Evolutionary conservation across 2,888 invertebrate species (phyloP).

Genomic region (Lasioglossum calceatum): DNA sequence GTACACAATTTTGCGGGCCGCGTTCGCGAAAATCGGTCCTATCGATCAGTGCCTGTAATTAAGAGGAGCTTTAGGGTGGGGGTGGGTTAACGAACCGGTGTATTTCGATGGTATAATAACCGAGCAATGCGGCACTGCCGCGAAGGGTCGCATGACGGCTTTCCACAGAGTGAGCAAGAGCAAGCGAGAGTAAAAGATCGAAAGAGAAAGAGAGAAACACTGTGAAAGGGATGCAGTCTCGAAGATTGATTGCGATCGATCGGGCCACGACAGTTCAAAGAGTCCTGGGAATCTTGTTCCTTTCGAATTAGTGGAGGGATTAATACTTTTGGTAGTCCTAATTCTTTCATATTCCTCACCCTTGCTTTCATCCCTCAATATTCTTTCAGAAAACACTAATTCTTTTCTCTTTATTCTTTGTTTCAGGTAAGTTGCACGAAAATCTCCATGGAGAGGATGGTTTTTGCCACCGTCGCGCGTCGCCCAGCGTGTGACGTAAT

Average conservation of each 20-base stretch:
- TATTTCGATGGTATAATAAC: slow-evolving; percentile 71
- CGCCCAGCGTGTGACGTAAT: neutral
- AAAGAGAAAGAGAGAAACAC: slow-evolving; percentile 65
- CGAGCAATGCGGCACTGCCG: slow-evolving; percentile 58
- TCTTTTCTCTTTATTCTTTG: neutral
- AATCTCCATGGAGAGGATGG: neutral
- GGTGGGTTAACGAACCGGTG: slow-evolving; percentile 64
- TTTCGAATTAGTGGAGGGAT: neutral
- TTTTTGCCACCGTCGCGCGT: neutral
- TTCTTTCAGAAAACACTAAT: neutral
- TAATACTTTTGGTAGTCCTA: neutral
- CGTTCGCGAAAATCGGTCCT: slow-evolving; percentile 65
- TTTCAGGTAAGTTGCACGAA: neutral
- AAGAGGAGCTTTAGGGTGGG: slow-evolving; percentile 46
- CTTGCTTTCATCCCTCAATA: neutral
- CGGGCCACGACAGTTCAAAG: slow-evolving; percentile 16
- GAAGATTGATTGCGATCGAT: slow-evolving; percentile 66
- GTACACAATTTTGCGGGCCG: slow-evolving; percentile 57
- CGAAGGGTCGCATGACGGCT: slow-evolving; percentile 51
- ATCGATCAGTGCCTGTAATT: slow-evolving; percentile 67
- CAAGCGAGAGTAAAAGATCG: slow-evolving; percentile 42
- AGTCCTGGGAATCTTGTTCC: neutral
- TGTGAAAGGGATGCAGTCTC: slow-evolving; percentile 48
- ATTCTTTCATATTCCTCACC: neutral
- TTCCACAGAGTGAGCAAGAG: slow-evolving; percentile 70